These are phyloP conservation scores for Acrocephalus scirpaceus DNA, from an alignment of 2,797 vertebrate species.

Conservation along the genomic window DNA sequence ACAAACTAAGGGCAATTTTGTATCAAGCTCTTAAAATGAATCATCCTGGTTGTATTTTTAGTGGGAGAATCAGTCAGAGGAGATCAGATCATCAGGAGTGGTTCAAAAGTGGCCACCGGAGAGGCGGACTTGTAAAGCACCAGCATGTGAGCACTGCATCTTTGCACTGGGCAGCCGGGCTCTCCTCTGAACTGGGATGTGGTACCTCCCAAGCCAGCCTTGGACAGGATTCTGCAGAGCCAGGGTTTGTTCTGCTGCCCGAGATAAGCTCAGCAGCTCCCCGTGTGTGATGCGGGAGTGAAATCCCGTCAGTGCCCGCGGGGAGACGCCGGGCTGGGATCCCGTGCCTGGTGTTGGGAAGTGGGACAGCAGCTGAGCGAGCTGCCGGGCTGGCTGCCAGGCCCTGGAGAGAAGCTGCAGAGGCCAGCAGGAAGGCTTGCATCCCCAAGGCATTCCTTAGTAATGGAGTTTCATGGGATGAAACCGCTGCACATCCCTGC, in stretches of 20 bases:
- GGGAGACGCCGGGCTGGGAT: rapidly evolving
- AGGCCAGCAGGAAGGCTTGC: not conserved
- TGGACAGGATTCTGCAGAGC: not conserved
- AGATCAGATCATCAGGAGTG: not conserved
- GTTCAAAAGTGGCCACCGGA: not conserved
- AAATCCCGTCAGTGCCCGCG: rapidly evolving
- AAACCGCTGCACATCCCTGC: rapidly evolving
- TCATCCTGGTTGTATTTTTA: not conserved
- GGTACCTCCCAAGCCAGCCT: not conserved
- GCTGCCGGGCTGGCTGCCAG: not conserved
- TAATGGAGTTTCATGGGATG: not conserved
- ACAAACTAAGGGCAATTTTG: not conserved
- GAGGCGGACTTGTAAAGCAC: not conserved
- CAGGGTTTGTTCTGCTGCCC: not conserved
- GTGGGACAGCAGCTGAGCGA: not conserved
- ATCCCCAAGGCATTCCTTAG: not conserved
- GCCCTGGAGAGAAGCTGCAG: not conserved
- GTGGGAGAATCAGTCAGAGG: not conserved
- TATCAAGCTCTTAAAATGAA: not conserved
- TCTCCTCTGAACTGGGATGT: not conserved
- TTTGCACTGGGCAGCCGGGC: rapidly evolving
- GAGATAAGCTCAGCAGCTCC: not conserved
- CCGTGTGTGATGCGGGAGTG: rapidly evolving
- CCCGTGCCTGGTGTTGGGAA: rapidly evolving
- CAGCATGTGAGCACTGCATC: rapidly evolving